These are phyloP conservation scores for Leguminivora glycinivorella DNA, from an alignment of 1,140 invertebrate species.

Conservation along the genomic window DNA sequence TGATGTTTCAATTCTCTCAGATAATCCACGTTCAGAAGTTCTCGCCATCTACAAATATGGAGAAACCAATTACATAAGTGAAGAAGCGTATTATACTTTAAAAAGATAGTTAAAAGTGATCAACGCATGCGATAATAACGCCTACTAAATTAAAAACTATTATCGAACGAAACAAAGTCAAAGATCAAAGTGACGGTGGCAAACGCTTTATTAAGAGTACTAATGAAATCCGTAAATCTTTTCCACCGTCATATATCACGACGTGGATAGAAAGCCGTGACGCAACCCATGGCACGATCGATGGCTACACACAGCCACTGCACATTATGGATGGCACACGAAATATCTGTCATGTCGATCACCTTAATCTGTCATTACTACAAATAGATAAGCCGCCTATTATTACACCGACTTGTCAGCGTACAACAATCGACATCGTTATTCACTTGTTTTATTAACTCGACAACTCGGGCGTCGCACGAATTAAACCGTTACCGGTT, in stretches of 20 bases:
- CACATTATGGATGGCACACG: constrained; percentile 14
- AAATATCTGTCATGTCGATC: constrained; percentile 24
- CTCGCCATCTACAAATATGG: constrained; percentile 61
- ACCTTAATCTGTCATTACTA: constrained; percentile 14
- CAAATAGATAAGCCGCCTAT: constrained; percentile 8
- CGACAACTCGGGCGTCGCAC: background rate
- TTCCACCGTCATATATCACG: constrained; percentile 29
- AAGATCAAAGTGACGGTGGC: constrained; percentile 38
- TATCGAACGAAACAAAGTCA: constrained; percentile 34
- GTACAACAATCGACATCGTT: background rate
- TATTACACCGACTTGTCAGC: background rate
- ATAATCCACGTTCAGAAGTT: constrained; percentile 58
- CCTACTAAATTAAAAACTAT: constrained; percentile 30
- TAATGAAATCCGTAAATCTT: constrained; percentile 53
- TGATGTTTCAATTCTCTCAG: constrained; percentile 66
- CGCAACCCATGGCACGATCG: constrained; percentile 37
- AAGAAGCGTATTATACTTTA: constrained; percentile 1
- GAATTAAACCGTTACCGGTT: constrained; percentile 4
- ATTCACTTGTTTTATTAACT: constrained; percentile 6
- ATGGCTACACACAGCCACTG: constrained; percentile 32
- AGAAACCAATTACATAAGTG: constrained; percentile 19
- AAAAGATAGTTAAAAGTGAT: constrained; percentile 8
- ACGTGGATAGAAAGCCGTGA: constrained; percentile 48
- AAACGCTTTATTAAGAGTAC: constrained; percentile 33
- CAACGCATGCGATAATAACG: constrained; percentile 1